A percentile compares a stretch with the other conserved stretches of the same genome.
These are phyloP conservation scores for Oppia nitens DNA, from an alignment of 1,140 invertebrate genomes.

Conservation along the genomic window DNA sequence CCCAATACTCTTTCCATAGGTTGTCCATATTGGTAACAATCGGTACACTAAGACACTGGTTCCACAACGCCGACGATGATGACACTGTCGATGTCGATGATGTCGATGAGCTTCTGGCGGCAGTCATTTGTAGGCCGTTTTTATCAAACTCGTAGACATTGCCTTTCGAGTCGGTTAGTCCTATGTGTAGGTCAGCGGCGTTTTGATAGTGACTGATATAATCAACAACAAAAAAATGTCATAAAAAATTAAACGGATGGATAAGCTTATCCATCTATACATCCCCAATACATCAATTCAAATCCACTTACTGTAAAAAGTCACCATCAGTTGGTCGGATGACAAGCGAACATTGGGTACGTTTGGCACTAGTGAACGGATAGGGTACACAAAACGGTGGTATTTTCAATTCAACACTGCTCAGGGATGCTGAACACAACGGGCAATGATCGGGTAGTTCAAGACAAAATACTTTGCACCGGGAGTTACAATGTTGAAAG, in stretches of 20 bases:
- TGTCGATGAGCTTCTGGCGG: constrained; percentile 27
- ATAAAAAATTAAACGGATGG: not conserved
- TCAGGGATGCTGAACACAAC: constrained; percentile 43
- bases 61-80: too few relatives aligned
- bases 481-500: constrained; percentile 52
- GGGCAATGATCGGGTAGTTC: constrained; percentile 48
- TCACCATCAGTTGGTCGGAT: constrained; percentile 59
- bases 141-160: constrained; percentile 57
- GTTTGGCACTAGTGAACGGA: constrained; percentile 52
- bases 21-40: constrained; percentile 34
- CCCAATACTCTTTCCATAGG: constrained; percentile 54
- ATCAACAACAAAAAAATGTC: not conserved
- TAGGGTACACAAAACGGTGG: constrained; percentile 58
- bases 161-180: constrained; percentile 53
- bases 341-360: constrained; percentile 50
- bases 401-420: constrained; percentile 39
- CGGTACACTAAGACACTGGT: constrained; percentile 49
- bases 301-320: constrained; percentile 50
- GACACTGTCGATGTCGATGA: too few relatives aligned
- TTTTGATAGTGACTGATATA: constrained; percentile 52
- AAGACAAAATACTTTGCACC: constrained; percentile 55
- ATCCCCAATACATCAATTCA: too few relatives aligned
- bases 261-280: too few relatives aligned
- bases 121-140: constrained; percentile 42
- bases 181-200: constrained; percentile 60